Conservation (phyloP, 2,113 vertebrate genomes). For the Calidris pugnax region DNA sequence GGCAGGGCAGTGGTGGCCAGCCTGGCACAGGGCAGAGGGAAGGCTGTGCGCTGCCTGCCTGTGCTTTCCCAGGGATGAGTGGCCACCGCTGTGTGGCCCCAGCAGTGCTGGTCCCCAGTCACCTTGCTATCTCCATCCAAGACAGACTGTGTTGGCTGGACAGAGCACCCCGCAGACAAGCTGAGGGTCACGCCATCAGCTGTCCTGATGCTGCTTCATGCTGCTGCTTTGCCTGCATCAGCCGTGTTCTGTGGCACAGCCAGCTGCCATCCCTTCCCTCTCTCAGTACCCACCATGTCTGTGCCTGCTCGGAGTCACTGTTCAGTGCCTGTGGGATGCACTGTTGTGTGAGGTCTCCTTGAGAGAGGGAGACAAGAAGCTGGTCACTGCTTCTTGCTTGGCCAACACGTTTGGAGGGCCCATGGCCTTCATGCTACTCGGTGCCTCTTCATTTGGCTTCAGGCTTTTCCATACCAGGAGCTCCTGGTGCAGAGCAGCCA, state of each 20-base stretch:
- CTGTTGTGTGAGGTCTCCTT: background rate
- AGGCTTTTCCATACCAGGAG: background rate
- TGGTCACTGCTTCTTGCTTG: background rate
- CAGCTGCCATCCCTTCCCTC: background rate
- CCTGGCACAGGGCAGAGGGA: background rate
- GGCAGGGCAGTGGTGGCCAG: background rate
- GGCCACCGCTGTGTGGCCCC: background rate
- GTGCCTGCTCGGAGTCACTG: background rate
- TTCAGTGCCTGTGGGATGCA: background rate
- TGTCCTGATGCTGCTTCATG: background rate
- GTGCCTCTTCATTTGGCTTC: background rate
- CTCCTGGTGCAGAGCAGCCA: background rate
- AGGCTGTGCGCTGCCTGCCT: background rate
- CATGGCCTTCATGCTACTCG: background rate
- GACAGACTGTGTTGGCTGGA: background rate
- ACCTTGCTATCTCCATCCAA: background rate
- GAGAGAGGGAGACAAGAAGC: background rate
- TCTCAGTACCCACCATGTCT: background rate
- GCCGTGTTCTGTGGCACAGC: accelerated
- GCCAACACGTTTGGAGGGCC: background rate
- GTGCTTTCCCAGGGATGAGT: background rate
- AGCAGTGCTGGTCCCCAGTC: background rate
- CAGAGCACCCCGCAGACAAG: accelerated
- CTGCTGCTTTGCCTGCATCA: background rate
- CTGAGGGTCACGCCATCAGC: accelerated